Conservation (phyloP, 2,797 vertebrate genomes). For the Telmatherina bonti region DNA sequence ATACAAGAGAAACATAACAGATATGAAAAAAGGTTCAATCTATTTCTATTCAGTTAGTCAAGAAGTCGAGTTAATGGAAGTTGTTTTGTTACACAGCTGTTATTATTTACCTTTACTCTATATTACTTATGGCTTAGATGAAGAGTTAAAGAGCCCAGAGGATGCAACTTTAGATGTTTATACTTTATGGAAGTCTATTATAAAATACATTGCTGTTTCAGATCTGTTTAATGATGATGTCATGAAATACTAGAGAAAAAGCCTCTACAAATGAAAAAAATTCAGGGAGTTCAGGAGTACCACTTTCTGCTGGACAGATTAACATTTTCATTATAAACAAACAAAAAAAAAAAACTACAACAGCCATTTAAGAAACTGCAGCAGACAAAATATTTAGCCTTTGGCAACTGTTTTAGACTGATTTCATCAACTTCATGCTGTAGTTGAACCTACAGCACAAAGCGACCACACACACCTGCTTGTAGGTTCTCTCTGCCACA, state of each 20-base stretch:
- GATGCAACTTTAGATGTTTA: not conserved
- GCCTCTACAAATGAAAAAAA: not conserved
- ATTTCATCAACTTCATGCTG: not conserved
- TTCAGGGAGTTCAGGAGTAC: not conserved
- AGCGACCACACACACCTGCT: constrained; percentile 86
- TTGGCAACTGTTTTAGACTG: not conserved
- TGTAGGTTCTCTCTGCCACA: constrained; percentile 97
- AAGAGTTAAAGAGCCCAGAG: not conserved
- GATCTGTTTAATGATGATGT: not conserved
- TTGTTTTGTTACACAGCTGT: no score
- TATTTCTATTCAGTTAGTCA: not conserved
- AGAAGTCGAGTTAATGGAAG: no score
- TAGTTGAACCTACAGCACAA: not conserved
- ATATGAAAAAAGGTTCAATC: not conserved
- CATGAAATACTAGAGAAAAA: not conserved
- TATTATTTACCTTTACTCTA: not conserved
- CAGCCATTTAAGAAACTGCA: no score
- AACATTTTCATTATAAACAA: no score
- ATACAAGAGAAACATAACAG: not conserved
- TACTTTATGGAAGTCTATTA: not conserved
- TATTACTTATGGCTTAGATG: not conserved
- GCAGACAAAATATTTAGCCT: no score
- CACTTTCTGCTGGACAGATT: not conserved
- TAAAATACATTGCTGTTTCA: not conserved
- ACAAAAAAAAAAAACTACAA: no score